Percentiles rank a stretch among this genome's conserved stretches.
These are phyloP conservation scores for Sinosuthora webbiana DNA, from an alignment of 2,113 vertebrate species.

Conservation along the genomic window DNA sequence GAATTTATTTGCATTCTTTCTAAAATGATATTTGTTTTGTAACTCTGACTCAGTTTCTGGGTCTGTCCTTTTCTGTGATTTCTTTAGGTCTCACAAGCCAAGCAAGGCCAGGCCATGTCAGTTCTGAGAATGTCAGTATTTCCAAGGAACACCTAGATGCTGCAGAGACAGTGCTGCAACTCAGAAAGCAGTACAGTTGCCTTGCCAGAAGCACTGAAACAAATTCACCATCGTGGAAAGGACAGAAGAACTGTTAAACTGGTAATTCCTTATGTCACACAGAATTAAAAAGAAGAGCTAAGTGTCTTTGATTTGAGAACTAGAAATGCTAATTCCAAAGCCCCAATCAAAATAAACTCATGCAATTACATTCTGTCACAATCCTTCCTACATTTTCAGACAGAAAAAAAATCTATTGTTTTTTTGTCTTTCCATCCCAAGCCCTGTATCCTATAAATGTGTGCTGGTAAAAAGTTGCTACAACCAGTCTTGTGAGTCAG, in stretches of 20 bases:
- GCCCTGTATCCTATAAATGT: not conserved
- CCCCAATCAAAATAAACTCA: not conserved
- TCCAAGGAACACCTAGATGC: not conserved
- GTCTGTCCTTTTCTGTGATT: not conserved
- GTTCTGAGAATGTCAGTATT: not conserved
- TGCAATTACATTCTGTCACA: not conserved
- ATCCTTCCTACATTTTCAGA: not conserved
- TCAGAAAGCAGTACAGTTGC: not conserved
- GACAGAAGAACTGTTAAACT: not conserved
- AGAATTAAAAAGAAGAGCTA: not conserved
- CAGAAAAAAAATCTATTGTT: not conserved
- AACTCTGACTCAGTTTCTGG: slow-evolving; percentile 7
- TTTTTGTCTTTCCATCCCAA: not conserved
- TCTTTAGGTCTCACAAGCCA: not conserved
- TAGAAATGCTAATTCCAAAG: not conserved
- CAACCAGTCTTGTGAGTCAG: not conserved
- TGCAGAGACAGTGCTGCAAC: not conserved
- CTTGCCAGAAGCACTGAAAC: not conserved
- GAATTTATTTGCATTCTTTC: slow-evolving; percentile 23
- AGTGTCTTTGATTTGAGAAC: not conserved
- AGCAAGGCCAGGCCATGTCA: slow-evolving; percentile 3
- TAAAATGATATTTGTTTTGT: slow-evolving; percentile 15
- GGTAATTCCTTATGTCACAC: not conserved
- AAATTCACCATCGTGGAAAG: not conserved
- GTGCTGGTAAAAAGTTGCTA: not conserved